Evolutionary conservation across 1,140 invertebrate genomes (phyloP).

Genomic region (Octopus sinensis): DNA sequence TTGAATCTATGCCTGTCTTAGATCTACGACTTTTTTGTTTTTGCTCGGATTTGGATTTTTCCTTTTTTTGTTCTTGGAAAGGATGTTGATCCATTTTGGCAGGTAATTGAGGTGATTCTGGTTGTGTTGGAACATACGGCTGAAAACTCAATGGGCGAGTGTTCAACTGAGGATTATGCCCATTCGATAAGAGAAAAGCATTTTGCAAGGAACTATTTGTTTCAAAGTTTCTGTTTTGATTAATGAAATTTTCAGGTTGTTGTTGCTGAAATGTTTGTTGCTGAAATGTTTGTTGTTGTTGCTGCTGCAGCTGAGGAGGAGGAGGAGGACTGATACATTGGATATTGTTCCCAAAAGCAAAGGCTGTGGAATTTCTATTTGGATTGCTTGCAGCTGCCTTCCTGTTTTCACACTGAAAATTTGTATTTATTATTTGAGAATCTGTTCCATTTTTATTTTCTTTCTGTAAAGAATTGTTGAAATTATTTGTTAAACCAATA

Average conservation of each 20-base stretch:
- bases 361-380: background rate
- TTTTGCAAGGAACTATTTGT: too few relatives aligned
- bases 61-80: too few relatives aligned
- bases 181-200: too few relatives aligned
- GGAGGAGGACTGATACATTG: background rate
- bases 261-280: background rate
- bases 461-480: background rate
- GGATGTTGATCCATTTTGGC: too few relatives aligned
- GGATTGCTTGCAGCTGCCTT: background rate
- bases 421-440: background rate
- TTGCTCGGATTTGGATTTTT: too few relatives aligned
- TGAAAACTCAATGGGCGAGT: background rate
- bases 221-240: too few relatives aligned
- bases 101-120: too few relatives aligned
- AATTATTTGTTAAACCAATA: background rate
- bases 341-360: constrained; percentile 1
- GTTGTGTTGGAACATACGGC: too few relatives aligned
- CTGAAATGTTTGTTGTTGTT: background rate
- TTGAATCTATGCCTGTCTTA: too few relatives aligned
- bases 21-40: too few relatives aligned
- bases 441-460: background rate
- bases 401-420: background rate
- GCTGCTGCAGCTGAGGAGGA: background rate
- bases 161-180: too few relatives aligned
- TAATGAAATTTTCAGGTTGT: background rate